Percentiles rank a stretch among this genome's conserved stretches.
Evolutionary conservation across 2,113 vertebrate species (phyloP).

Genomic region (Carollia perspicillata): DNA sequence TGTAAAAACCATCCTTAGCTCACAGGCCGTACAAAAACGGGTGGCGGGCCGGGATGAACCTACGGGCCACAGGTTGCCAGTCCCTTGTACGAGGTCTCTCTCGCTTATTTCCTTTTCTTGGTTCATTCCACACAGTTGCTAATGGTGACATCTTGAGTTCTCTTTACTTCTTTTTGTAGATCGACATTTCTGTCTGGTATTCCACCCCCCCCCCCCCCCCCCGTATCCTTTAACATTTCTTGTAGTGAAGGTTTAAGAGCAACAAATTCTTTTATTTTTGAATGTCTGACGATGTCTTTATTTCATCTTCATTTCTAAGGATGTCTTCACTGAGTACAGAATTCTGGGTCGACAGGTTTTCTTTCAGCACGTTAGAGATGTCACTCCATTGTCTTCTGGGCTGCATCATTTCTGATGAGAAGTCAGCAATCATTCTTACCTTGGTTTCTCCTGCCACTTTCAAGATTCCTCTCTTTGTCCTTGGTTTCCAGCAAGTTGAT

Average conservation of each 20-base stretch:
- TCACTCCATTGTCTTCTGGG: neutral
- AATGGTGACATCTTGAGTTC: neutral
- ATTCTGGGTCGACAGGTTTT: neutral
- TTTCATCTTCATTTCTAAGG: slow-evolving; percentile 9
- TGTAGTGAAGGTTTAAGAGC: neutral
- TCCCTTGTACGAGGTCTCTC: neutral
- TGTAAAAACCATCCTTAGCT: neutral
- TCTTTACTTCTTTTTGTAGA: neutral
- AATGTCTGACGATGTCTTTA: neutral
- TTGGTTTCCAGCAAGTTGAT: slow-evolving; percentile 28
- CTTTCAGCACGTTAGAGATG: neutral
- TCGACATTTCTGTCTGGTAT: neutral
- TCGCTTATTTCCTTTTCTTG: neutral
- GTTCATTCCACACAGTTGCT: neutral
- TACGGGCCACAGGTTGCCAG: neutral
- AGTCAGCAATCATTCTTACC: slow-evolving; percentile 13
- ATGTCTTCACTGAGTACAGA: neutral
- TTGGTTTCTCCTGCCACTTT: neutral
- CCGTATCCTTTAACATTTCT: neutral
- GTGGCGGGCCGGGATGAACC: neutral
- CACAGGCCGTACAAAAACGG: rapidly evolving
- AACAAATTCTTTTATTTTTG: neutral
- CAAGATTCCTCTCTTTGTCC: slow-evolving; percentile 25
- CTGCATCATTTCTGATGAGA: slow-evolving; percentile 8
- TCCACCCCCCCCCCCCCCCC: neutral